Base-by-base conservation (phyloP, 2,797 vertebrate species). In the Remorina albescens region DNA sequence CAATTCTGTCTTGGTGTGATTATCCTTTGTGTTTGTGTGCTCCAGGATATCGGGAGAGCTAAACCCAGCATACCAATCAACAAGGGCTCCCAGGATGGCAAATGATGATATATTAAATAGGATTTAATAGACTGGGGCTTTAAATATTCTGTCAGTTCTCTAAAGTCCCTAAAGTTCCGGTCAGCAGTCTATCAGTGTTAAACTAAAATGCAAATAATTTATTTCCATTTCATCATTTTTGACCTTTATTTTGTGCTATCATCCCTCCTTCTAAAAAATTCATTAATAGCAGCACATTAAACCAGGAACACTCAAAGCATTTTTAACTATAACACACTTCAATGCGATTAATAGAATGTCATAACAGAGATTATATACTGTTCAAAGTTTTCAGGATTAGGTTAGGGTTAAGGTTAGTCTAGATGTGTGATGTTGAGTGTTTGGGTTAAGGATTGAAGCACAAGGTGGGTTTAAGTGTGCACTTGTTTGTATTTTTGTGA, bases 21-120 rank as follows among this genome's bases (percentile, higher is more conserved):
- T 78, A 66, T 83, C 50, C 46, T 77, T 51, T 71, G 85, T 85
- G 80, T 71, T 60, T 50, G 34, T 47, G 44, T 5, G 41, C 82
- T 75, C 15, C 30, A 11, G 85, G 83, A 65, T 77, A 81, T 70
- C 41, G 16, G 69, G n/a, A 74, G 67, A 67, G 80, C 82, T 74
- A 64, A 80, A 74, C 67, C 37, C 47, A 0, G 82, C 74, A 85
- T 79, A 68, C 53, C 59, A 68, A 67, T 76, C 65, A 87, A 82
- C 75, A 58, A 18, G 70, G 47, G 53, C 74, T 85, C 64, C 56
- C 44, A 18, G 70, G 55, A 80, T 79, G 61, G 63, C 56, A 58
- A 66, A 47, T 66, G 44, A 74, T 59, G 56, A 78, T 70, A 49
- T 57, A 67, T 78, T 69, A 62, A 77, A 46, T 26, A 15, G 63